phyloP scores from a whole-genome alignment of 2,113 vertebrate species.

The Falco punctatus region DNA sequence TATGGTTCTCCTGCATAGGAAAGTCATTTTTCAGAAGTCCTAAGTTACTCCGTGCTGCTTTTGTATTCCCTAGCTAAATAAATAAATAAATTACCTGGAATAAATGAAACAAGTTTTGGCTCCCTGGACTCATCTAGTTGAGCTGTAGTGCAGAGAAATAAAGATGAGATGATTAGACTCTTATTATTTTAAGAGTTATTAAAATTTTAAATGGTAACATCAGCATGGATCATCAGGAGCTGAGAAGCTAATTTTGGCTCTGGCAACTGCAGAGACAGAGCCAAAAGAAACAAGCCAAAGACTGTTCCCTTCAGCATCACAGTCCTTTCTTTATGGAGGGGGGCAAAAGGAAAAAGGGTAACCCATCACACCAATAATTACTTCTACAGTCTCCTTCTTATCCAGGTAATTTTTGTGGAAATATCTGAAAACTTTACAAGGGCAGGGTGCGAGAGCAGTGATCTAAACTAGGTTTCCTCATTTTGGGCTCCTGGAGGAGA shows the following conservation, averaged over 20 bases:
- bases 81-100: background rate
- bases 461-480: background rate
- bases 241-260: slow-evolving; percentile 25
- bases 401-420: background rate
- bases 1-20: background rate
- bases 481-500: background rate
- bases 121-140: background rate
- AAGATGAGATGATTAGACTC: background rate
- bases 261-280: background rate
- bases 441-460: background rate
- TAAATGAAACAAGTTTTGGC: background rate
- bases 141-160: background rate
- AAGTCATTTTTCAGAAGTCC: background rate
- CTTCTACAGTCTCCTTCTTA: background rate
- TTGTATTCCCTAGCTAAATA: background rate
- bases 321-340: background rate
- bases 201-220: slow-evolving; percentile 5
- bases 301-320: background rate
- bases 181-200: slow-evolving; percentile 34
- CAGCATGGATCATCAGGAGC: background rate
- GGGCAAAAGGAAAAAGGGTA: background rate
- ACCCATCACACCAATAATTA: background rate
- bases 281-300: background rate
- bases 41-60: background rate
- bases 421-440: background rate